phyloP scores from a whole-genome alignment of 2,888 invertebrate genomes.

The Serripes groenlandicus region DNA sequence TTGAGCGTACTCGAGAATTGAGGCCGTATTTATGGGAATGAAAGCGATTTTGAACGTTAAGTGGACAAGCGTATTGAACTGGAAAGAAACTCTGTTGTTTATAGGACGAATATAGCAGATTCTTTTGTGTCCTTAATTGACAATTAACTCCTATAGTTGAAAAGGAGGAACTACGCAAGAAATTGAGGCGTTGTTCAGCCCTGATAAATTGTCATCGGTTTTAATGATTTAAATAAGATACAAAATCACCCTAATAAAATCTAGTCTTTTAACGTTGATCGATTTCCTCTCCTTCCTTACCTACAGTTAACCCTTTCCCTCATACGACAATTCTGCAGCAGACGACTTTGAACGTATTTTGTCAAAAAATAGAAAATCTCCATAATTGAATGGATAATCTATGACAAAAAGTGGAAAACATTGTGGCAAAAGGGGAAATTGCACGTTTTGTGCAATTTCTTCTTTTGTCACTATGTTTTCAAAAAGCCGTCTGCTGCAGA shows the following conservation, averaged over 20 bases:
- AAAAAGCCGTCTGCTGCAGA: too few relatives aligned
- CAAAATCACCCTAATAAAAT: neutral
- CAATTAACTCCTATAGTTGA: slow-evolving; percentile 23
- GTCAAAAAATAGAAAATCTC: too few relatives aligned
- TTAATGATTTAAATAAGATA: slow-evolving; percentile 10
- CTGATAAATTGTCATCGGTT: slow-evolving; percentile 6
- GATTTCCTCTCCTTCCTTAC: too few relatives aligned
- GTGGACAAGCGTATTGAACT: slow-evolving; percentile 33
- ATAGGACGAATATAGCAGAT: slow-evolving; percentile 32
- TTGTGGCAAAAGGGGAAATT: too few relatives aligned
- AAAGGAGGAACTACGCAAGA: slow-evolving; percentile 9
- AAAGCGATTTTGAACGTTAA: slow-evolving; percentile 42
- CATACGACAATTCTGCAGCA: too few relatives aligned
- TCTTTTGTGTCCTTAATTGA: slow-evolving; percentile 40
- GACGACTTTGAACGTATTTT: too few relatives aligned
- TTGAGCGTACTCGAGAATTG: slow-evolving; percentile 40
- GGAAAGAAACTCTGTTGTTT: slow-evolving; percentile 47
- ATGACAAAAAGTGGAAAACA: too few relatives aligned
- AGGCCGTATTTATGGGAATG: slow-evolving; percentile 44
- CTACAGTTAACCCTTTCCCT: too few relatives aligned
- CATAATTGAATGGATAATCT: too few relatives aligned
- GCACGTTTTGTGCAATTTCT: too few relatives aligned
- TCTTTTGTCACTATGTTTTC: too few relatives aligned
- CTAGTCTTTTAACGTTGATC: neutral
- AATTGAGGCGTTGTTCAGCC: neutral